A percentile compares a stretch with the other conserved stretches of the same genome.
Conservation (phyloP, 1,140 invertebrate genomes). For the Lasioglossum baleicum region DNA sequence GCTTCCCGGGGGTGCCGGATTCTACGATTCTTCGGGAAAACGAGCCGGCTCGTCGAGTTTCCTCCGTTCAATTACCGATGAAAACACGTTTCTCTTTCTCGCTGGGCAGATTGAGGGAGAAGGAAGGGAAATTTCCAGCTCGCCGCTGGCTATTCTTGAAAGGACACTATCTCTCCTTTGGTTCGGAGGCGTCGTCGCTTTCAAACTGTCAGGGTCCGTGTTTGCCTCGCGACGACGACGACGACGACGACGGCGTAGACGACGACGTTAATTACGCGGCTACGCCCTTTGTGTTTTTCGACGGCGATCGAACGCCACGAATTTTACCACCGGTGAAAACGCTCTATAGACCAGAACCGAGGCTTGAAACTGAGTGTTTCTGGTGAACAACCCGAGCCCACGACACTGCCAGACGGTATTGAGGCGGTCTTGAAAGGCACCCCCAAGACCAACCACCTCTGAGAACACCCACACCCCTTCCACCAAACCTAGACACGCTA, state of each 20-base stretch:
- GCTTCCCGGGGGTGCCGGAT: not conserved
- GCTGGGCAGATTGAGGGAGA: too few species aligned
- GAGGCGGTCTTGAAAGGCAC: too few species aligned
- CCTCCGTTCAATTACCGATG: constrained; percentile 52
- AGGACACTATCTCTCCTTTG: constrained; percentile 38
- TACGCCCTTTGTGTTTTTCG: constrained; percentile 19
- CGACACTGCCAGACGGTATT: too few species aligned
- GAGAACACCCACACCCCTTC: too few species aligned
- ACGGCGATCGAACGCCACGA: constrained; percentile 30
- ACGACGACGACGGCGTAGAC: not conserved
- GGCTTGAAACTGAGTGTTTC: not conserved
- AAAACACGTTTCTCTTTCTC: constrained; percentile 28
- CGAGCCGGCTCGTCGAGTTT: not conserved
- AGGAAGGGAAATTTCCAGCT: not conserved
- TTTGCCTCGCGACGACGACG: constrained; percentile 13
- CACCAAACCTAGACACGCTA: too few species aligned
- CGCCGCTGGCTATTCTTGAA: constrained; percentile 39
- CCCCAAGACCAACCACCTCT: too few species aligned
- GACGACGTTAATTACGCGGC: constrained; percentile 31
- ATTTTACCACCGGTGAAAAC: not conserved
- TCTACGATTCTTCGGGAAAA: constrained; percentile 9
- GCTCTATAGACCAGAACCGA: not conserved
- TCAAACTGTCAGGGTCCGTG: not conserved
- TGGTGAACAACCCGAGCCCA: too few species aligned
- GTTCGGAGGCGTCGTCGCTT: not conserved